Conservation (phyloP, 2,888 invertebrate species). For the Drosophila atripex region DNA sequence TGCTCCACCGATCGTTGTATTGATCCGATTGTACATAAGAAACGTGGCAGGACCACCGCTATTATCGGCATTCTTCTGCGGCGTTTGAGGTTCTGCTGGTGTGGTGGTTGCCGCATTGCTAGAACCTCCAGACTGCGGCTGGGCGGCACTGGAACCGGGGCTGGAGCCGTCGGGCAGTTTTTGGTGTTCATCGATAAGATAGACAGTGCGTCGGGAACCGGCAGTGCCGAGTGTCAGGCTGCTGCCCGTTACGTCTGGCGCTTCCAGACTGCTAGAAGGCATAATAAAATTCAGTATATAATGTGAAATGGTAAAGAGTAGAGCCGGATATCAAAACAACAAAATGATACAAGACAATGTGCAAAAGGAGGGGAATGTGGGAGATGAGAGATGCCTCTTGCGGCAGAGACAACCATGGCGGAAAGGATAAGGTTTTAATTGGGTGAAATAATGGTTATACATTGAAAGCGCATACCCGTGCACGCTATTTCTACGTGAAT, state of each 20-base stretch:
- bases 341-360: slow-evolving; percentile 3
- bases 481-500: slow-evolving; percentile 86
- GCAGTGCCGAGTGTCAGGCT: slow-evolving; percentile 90
- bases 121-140: slow-evolving; percentile 25
- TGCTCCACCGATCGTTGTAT: slow-evolving; percentile 87
- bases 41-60: slow-evolving; percentile 85
- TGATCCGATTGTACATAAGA: slow-evolving; percentile 90
- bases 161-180: slow-evolving; percentile 82
- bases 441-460: slow-evolving; percentile 54
- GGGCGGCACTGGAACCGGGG: slow-evolving; percentile 37
- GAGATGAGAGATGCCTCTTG: not conserved
- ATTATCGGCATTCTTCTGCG: slow-evolving; percentile 77
- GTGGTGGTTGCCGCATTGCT: slow-evolving; percentile 28
- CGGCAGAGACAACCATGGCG: not conserved
- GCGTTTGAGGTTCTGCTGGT: slow-evolving; percentile 83
- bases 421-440: slow-evolving; percentile 11
- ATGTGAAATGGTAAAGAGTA: not conserved
- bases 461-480: slow-evolving; percentile 84
- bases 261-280: slow-evolving; percentile 78
- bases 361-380: slow-evolving; percentile 1
- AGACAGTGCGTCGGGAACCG: slow-evolving; percentile 93
- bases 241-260: slow-evolving; percentile 84
- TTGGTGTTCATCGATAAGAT: slow-evolving; percentile 89
- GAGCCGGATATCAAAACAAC: not conserved
- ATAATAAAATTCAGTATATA: not conserved